Evolutionary conservation across 1,140 invertebrate species (phyloP), one percentile per base, ranked within the genome.

Genomic region (Caenorhabditis inopinata): DNA sequence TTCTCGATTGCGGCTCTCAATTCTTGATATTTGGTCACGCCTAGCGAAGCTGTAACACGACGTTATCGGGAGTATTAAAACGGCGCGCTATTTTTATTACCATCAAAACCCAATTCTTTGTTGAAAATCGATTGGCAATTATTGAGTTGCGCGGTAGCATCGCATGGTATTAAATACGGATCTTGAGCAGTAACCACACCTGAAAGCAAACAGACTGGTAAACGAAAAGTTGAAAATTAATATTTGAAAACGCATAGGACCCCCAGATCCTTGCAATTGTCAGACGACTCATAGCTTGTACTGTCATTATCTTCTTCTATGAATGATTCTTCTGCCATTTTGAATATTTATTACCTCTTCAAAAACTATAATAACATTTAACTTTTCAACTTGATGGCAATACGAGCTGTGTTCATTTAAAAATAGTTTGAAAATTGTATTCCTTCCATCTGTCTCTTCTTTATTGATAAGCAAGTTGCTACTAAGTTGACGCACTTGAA

Each of bases 11-110:
- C 58, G n/a, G 12, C 21, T 38, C 42, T 49, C 42, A 79, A 48
- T 18, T 74, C 45, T 45, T 51, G 78, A 29, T 62, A 79, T 23
- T 45, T 74, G 45, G 45, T 21, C 11, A 74, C 49, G 12, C 78
- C 78, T 2, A 79, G 68, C 7, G 78, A 74, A 32, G 42, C 78
- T 79, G 18, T 49, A 79, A 68, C 14, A 42, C 12, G 35, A 58
- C 51, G 51, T 58, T 58, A 58, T 58, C 51, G 27, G 11, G 18
- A 9, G 11, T 32, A 29, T 23, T 32, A 6, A 16, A 25, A 4
- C 48, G 21, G 21, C 48, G 27, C 48, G 12, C 9, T n/a, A 16
- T 32, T 68, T 68, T 68, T 38, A 68, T 68, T 68, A 68, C 58
- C 32, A 42, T 68, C 58, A 25, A 68, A 68, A 6, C 58, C 58